Evolutionary conservation across 2,888 invertebrate species (phyloP), one percentile per base, ranked within the genome.

Genomic region (Dimorphilus gyrociliatus): DNA sequence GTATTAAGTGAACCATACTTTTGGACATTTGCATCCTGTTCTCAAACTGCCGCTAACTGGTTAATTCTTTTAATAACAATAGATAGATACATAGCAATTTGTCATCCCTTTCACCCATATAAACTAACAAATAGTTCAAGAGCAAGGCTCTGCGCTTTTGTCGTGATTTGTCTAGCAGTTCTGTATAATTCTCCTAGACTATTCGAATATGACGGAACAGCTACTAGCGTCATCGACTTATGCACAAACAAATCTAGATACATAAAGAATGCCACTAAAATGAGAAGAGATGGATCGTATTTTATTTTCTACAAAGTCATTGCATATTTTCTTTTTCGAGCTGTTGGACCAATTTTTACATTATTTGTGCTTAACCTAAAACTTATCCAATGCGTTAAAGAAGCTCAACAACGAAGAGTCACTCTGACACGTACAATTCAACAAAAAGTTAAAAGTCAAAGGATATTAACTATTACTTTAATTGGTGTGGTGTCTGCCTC

Each of bases 141-240:
- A 1, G 36, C 34, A 4, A 30, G 27, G 13, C 10, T 17, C 7
- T 31, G 31, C 3, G 34, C 34, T 3, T 23, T 25, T 17, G 19
- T 29, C 19, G 27, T 40, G 5, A 19, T 29, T 8, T n/a, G 30
- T 7, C 12, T 21, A 10, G 36, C 36, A 5, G 16, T 39, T 7
- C n/a, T 36, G 12, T 44, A 39, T 35, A 44, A 44, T 31, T 27
- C 41, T 8, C 44, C 44, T 4, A 32, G 44, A 12, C 40, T 45
- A 35, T 38, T 40, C 16, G 42, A 46, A 24, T 28, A 35, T 5
- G 10, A 29, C 28, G n/a, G 8, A 14, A 13, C 24, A 23, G 17
- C 5, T 32, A 16, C 23, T 18, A n/a, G n/a, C n/a, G n/a, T n/a
- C n/a, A n/a, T n/a, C 4, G 31, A 39, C 21, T 15, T 29, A 14